A percentile compares a stretch with the other conserved stretches of the same genome.
Evolutionary conservation across 2,113 vertebrate genomes (phyloP).

Genomic region (Tenrec ecaudatus): DNA sequence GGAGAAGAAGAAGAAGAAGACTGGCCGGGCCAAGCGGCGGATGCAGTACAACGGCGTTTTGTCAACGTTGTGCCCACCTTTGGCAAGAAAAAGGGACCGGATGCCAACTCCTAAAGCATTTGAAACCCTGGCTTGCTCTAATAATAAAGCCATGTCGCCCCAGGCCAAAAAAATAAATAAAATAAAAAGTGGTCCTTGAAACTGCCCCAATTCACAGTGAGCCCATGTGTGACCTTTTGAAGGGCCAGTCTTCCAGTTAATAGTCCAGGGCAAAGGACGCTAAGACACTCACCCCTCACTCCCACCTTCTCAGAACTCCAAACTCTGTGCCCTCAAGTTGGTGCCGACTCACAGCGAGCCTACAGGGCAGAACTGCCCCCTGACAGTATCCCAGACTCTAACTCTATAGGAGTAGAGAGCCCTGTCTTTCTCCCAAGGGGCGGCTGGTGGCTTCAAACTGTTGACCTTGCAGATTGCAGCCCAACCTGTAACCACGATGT

Average conservation of each 20-base stretch:
- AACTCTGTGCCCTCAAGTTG: too few relatives aligned
- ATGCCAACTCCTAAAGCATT: conserved; percentile 85
- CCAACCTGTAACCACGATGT: too few relatives aligned
- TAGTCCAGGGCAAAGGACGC: background rate
- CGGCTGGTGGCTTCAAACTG: too few relatives aligned
- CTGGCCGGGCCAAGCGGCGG: conserved; percentile 86
- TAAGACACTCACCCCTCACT: background rate
- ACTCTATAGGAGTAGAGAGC: too few relatives aligned
- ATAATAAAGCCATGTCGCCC: conserved; percentile 74
- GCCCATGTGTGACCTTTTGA: background rate
- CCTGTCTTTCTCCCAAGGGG: too few relatives aligned
- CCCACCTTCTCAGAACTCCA: background rate
- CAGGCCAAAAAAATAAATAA: too few relatives aligned
- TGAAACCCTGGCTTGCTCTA: background rate
- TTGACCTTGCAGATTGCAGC: too few relatives aligned
- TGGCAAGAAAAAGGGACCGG: conserved; percentile 89
- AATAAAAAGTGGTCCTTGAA: background rate
- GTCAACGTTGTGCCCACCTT: conserved; percentile 87
- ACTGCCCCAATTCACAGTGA: background rate
- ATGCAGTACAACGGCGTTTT: conserved; percentile 90
- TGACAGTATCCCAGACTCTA: too few relatives aligned
- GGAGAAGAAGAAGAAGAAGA: conserved; percentile 90
- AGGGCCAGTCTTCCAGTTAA: background rate
- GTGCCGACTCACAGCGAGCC: too few relatives aligned
- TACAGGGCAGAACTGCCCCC: too few relatives aligned